Base-by-base conservation (phyloP, 2,888 invertebrate genomes). In the Xanthia icteritia region DNA sequence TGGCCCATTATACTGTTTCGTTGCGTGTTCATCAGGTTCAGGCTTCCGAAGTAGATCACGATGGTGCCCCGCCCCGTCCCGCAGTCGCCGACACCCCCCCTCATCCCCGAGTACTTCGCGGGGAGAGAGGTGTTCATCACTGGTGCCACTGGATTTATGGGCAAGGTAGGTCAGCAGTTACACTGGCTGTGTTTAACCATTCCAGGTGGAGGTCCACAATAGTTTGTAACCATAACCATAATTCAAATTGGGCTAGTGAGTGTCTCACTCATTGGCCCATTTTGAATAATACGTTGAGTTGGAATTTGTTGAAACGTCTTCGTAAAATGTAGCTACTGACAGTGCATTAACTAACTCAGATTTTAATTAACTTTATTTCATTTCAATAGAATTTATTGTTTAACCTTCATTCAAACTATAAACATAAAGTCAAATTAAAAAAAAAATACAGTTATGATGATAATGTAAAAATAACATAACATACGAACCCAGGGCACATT, bases 71-170 rank as follows among this genome's bases (percentile, higher is more conserved):
- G 84, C 9, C 85, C 84, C 23, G 64, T 70, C 1, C 77, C 81
- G 17, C 56, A 72, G 77, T 74, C 84, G 0, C 69, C 78, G 31
- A 0, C 76, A 1, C 56, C 69, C 27, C 87, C 88, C 31, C 97
- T 98, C 83, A 96, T 97, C 71, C 95, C 97, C 65, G 95, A 97
- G 84, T 98, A 97, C 92, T 98, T 97, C 93, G 94, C 96, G 54
- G 97, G 97, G 42, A 97, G 97, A 83, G 97, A 96, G 86, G 95
- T 98, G 42, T 97, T 98, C 89, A 97, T 98, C 86, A 98, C 98
- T 0, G 98, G 98, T 67, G 98, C 97, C 51, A 98, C 98, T 0
- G 98, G 98, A 17, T 98, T 98, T 91, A 97, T 98, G 96, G 98
- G 98, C 72, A 98, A 98, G 97, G 98, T 98, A 78, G 0, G 58